Conservation (phyloP, 2,888 invertebrate species). For the Acheta domesticus region DNA sequence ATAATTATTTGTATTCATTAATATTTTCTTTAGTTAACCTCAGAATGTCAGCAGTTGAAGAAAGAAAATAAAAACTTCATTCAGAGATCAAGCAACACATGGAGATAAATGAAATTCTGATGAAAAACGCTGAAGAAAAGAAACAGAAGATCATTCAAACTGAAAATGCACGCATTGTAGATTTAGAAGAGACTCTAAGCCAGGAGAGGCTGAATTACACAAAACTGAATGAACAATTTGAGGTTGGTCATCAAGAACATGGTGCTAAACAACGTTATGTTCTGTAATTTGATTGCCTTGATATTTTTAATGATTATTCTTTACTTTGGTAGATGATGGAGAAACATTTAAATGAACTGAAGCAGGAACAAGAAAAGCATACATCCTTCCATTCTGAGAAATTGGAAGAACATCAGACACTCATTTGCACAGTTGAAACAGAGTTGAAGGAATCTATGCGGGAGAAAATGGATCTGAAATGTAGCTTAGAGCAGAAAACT, state of each 20-base stretch:
- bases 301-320: neutral
- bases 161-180: constrained; percentile 26
- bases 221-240: neutral
- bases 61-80: constrained; percentile 39
- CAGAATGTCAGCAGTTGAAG: constrained; percentile 42
- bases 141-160: constrained; percentile 19
- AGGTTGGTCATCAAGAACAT: neutral
- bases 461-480: neutral
- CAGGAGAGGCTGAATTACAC: constrained; percentile 33
- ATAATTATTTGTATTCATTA: neutral
- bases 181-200: constrained; percentile 33
- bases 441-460: neutral
- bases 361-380: neutral
- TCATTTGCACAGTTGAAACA: neutral
- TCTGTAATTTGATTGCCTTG: neutral
- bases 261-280: too few relatives aligned
- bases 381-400: neutral
- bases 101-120: constrained; percentile 43
- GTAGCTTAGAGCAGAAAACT: neutral
- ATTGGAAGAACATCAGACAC: neutral
- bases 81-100: constrained; percentile 25
- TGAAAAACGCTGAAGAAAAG: constrained; percentile 35
- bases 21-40: neutral
- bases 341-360: neutral
- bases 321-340: neutral